Percentiles rank a stretch among this genome's conserved stretches.
phyloP scores from a whole-genome alignment of 2,888 invertebrate genomes.

The Yponomeuta cagnagella region DNA sequence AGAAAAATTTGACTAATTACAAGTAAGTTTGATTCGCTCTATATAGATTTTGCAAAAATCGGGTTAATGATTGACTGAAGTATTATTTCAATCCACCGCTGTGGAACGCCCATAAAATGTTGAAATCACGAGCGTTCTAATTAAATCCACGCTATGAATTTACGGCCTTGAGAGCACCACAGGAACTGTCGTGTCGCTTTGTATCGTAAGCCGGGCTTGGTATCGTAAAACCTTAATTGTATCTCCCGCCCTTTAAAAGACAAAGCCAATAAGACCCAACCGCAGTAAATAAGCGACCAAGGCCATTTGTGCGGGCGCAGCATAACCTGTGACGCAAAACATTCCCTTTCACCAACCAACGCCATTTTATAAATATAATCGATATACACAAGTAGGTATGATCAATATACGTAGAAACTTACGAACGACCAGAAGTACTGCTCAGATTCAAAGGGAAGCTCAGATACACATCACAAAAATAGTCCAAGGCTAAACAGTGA shows the following conservation, averaged over 20 bases:
- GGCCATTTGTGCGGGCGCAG: not conserved
- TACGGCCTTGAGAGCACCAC: not conserved
- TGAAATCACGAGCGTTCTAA: not conserved
- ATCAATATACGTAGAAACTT: not conserved
- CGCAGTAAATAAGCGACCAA: conserved; percentile 13
- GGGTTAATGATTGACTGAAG: too few species aligned
- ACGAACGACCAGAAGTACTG: not conserved
- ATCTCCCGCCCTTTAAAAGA: conserved; percentile 1
- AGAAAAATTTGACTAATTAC: too few species aligned
- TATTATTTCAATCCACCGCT: too few species aligned
- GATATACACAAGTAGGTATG: not conserved
- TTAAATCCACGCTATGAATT: not conserved
- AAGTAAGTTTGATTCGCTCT: too few species aligned
- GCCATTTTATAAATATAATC: conserved; percentile 20
- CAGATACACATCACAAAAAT: not conserved
- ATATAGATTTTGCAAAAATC: too few species aligned
- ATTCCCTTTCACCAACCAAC: conserved; percentile 60
- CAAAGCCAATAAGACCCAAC: not conserved
- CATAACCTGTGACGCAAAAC: conserved; percentile 49
- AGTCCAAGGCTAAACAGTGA: not conserved
- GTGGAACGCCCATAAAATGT: not conserved
- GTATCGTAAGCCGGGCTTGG: not conserved
- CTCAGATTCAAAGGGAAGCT: not conserved
- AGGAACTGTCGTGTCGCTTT: not conserved
- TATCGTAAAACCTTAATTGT: conserved; percentile 2